Evolutionary conservation across 2,113 vertebrate genomes (phyloP).

Genomic region (Columba livia): DNA sequence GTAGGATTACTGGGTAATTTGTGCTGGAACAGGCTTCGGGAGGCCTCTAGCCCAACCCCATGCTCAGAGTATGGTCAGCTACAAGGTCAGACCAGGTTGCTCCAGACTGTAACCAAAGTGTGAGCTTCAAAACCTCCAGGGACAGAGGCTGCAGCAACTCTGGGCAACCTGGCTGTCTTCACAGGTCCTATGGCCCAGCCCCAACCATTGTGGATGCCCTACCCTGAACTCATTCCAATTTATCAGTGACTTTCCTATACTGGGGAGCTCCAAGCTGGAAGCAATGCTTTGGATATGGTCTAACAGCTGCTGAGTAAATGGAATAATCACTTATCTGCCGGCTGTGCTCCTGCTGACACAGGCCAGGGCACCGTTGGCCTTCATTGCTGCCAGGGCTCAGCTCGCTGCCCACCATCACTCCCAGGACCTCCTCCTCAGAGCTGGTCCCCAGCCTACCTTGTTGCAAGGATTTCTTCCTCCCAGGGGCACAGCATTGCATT

Average conservation of each 20-base stretch:
- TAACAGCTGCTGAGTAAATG: neutral
- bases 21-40: neutral
- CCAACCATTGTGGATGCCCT: accelerated
- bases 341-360: neutral
- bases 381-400: neutral
- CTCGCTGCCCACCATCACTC: neutral
- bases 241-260: accelerated
- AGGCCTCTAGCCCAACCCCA: neutral
- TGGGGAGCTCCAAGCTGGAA: neutral
- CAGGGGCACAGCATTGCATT: accelerated
- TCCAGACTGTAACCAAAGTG: neutral
- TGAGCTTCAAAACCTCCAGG: neutral
- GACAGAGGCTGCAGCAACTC: neutral
- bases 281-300: neutral
- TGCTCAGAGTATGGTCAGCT: neutral
- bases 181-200: accelerated
- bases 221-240: neutral
- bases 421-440: neutral
- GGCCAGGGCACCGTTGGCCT: neutral
- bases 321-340: neutral
- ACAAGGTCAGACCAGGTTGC: neutral
- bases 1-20: neutral
- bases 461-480: neutral
- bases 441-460: neutral
- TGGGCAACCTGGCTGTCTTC: neutral